A percentile compares a stretch with the other conserved stretches of the same genome.
Evolutionary conservation across 2,888 invertebrate genomes (phyloP).

Genomic region (Oscheius sp.): DNA sequence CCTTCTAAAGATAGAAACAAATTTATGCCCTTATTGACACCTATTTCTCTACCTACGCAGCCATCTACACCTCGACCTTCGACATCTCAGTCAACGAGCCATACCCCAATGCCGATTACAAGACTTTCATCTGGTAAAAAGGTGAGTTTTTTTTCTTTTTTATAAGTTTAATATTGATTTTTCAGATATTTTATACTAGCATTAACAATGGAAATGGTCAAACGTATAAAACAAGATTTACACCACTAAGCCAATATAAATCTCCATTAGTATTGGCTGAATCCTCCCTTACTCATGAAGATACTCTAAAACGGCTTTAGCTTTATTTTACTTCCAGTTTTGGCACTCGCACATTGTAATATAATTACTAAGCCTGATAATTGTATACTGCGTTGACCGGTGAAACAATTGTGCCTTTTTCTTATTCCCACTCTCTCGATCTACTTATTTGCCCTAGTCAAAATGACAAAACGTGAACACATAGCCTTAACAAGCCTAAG

Average conservation of each 20-base stretch:
- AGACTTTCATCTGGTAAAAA: background rate
- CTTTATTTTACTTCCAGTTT: background rate
- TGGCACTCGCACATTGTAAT: background rate
- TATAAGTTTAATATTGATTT: no score
- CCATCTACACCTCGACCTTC: no score
- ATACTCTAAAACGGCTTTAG: constrained; percentile 23
- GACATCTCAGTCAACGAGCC: no score
- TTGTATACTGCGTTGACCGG: background rate
- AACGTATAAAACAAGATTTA: background rate
- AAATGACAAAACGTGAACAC: no score
- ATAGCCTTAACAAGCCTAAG: no score
- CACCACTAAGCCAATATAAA: constrained; percentile 18
- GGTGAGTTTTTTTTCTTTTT: background rate
- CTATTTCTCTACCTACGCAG: no score
- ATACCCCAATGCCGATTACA: background rate
- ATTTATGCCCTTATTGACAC: no score
- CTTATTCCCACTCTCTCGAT: no score
- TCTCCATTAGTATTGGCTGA: constrained; percentile 8
- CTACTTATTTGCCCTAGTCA: no score
- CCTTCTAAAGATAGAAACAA: no score
- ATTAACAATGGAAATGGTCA: background rate
- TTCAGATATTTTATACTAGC: constrained; percentile 10
- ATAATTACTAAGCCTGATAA: background rate
- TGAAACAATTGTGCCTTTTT: background rate
- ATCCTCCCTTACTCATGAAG: constrained; percentile 8